Conservation (phyloP, 1,140 invertebrate genomes). For the Lasaia peninsularis region DNA sequence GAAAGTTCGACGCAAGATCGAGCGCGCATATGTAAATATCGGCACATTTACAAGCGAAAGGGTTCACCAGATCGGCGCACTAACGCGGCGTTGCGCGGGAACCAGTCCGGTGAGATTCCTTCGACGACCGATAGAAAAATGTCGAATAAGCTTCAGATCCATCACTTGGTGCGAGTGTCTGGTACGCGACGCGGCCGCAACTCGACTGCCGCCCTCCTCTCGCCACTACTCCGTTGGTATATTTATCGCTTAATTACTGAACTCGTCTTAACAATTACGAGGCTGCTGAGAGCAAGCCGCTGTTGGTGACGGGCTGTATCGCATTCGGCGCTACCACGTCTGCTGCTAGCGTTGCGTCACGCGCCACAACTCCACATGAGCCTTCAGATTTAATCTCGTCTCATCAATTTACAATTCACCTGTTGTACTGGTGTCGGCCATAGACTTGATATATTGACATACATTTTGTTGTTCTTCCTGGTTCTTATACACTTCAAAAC, state of each 20-base stretch:
- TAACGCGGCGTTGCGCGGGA: slow-evolving; percentile 72
- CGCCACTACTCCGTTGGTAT: slow-evolving; percentile 61
- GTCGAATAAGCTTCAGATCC: slow-evolving; percentile 63
- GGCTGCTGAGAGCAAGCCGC: slow-evolving; percentile 47
- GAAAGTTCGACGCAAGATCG: slow-evolving; percentile 73
- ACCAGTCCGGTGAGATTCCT: slow-evolving; percentile 75
- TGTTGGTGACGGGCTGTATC: slow-evolving; percentile 34
- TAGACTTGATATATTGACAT: neutral
- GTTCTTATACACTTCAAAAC: neutral
- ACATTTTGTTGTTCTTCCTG: slow-evolving; percentile 6
- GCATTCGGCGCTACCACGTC: slow-evolving; percentile 60
- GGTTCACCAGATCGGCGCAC: slow-evolving; percentile 75
- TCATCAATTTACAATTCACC: slow-evolving; percentile 41
- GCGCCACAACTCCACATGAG: slow-evolving; percentile 34
- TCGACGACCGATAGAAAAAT: slow-evolving; percentile 72
- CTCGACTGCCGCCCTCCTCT: slow-evolving; percentile 69
- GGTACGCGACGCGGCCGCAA: slow-evolving; percentile 61
- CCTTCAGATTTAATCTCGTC: slow-evolving; percentile 61
- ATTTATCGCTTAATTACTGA: slow-evolving; percentile 76
- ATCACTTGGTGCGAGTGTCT: slow-evolving; percentile 66
- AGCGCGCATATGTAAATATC: slow-evolving; percentile 76
- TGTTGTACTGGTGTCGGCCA: slow-evolving; percentile 28
- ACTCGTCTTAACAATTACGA: slow-evolving; percentile 73
- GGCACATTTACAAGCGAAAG: slow-evolving; percentile 77
- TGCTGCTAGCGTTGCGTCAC: slow-evolving; percentile 55